Percentiles rank a stretch among this genome's conserved stretches.
Evolutionary conservation across 2,113 vertebrate genomes (phyloP).

Genomic region (Anoura caudifer): DNA sequence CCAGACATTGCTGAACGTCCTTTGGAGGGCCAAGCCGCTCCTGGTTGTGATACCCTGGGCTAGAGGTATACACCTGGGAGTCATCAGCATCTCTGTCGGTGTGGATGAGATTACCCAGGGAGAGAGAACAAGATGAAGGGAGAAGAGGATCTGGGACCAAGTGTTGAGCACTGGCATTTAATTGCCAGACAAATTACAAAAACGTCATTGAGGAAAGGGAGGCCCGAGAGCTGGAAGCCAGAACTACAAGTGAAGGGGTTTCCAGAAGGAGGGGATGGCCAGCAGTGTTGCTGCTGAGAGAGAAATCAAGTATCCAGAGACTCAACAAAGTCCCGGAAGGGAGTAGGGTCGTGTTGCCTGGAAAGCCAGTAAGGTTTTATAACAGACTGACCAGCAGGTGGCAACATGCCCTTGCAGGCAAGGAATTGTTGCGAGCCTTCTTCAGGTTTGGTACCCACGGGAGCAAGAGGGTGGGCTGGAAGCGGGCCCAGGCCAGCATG

Average conservation of each 20-base stretch:
- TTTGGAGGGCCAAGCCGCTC: neutral
- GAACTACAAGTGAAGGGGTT: neutral
- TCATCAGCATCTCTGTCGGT: neutral
- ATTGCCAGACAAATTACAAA: fast-evolving
- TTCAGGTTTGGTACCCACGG: neutral
- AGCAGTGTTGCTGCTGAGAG: fast-evolving
- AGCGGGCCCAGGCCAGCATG: neutral
- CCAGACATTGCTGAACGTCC: neutral
- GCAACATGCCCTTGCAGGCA: neutral
- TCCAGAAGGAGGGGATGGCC: neutral
- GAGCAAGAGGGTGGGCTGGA: fast-evolving
- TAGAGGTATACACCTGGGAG: neutral
- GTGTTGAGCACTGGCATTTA: fast-evolving
- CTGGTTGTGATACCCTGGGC: neutral
- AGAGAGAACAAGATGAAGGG: neutral
- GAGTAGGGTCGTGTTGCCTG: too few relatives aligned
- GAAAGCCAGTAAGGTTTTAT: neutral
- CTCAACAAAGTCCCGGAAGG: fast-evolving
- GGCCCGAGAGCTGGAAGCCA: fast-evolving
- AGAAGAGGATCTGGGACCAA: too few relatives aligned
- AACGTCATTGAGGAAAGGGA: fast-evolving
- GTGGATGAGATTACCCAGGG: too few relatives aligned
- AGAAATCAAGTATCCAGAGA: neutral
- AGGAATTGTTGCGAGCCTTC: neutral
- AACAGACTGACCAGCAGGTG: conserved; percentile 41